These are phyloP conservation scores for mouse (Mus musculus) DNA, from an alignment of 2,113 vertebrate genomes.

Conservation along the genomic window GRCm39 chr5:6905501-6906000, in stretches of 20 bases:
- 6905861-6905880: not conserved
- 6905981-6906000: not conserved
- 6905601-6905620: not conserved
- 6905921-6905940: not conserved
- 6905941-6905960: not conserved
- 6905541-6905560: not conserved
- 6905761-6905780: not conserved
- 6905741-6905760: not conserved
- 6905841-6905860: not conserved
- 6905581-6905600: not conserved
- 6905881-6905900: not conserved
- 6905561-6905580: not conserved
- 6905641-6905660: too few species aligned
- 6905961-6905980: not conserved
- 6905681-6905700: rapidly evolving
- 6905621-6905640: not conserved
- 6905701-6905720: not conserved
- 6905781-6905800: not conserved
- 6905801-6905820: not conserved
- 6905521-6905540: not conserved
- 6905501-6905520: not conserved
- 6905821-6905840: not conserved
- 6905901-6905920: not conserved
- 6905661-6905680: rapidly evolving
- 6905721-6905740: not conserved